Base-by-base conservation (phyloP, 2,888 invertebrate genomes). In the Cheilosia urbana region DNA sequence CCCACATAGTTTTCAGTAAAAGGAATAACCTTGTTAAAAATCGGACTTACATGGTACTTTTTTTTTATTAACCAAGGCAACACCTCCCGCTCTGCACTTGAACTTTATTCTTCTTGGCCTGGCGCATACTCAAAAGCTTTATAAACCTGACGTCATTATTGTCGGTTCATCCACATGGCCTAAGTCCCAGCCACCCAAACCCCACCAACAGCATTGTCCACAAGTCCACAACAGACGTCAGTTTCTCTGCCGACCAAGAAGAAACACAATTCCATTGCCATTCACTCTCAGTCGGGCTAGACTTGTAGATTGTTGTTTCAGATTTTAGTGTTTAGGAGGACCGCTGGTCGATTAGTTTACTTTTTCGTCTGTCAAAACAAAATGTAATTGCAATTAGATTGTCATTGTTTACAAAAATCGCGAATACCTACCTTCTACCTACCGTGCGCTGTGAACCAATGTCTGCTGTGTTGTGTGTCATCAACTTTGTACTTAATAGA, bases 11-110 rank as follows among this genome's bases (percentile, higher is more conserved):
- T 27, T 27, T 27, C 27, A 27, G 51, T 53, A 66, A 17, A 24
- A 66, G 40, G 24, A 17, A 17, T 40, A 40, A 17, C 66, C 66
- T 66, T 40, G 51, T 2, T 40, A n/a, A 24, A 15, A 21, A 24
- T 4, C 37, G 17, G 7, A 45, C 15, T n/a, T 4, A 2, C 13
- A n/a, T n/a, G n/a, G 6, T 60, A 71, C 71, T n/a, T 27, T 47
- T 57, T 57, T 24, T n/a, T n/a, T n/a, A 27, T 3, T 42, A 11
- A 24, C 19, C 2, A 57, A 40, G 72, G 63, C 63, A 72, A 79
- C 71, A 65, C 58, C 21, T 60, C 1, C 11, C 60, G 42, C 49
- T 72, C 42, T 79, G 57, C 40, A 78, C 63, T 72, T 79, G 72
- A 79, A 58, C 65, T 58, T 51, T 78, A 57, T 40, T 63, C 42